Percentiles rank a stretch among this genome's conserved stretches.
Conservation (phyloP, 2,888 invertebrate species). For the Eremobia ochroleuca region DNA sequence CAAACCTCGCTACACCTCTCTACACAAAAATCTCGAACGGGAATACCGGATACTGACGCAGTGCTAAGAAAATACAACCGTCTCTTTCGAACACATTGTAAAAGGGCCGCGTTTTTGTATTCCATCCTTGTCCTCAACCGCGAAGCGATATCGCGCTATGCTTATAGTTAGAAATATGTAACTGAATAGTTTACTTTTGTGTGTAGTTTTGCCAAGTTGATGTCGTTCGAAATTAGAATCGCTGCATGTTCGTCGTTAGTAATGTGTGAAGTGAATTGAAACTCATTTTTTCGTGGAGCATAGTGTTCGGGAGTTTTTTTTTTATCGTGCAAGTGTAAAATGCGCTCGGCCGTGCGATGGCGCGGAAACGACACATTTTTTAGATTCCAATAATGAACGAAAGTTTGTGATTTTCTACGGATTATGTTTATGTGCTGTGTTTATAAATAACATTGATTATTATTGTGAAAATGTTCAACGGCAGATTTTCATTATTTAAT, state of each 20-base stretch:
- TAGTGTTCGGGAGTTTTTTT: constrained; percentile 67
- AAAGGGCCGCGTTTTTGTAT: constrained; percentile 61
- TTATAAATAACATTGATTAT: constrained; percentile 56
- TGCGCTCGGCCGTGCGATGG: constrained; percentile 73
- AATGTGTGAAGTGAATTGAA: constrained; percentile 77
- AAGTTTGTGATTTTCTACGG: constrained; percentile 64
- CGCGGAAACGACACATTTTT: constrained; percentile 81
- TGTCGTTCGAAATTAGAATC: constrained; percentile 81
- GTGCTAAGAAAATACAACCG: constrained; percentile 70
- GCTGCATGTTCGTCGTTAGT: constrained; percentile 68
- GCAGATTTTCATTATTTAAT: constrained; percentile 62
- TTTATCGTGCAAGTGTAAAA: constrained; percentile 75
- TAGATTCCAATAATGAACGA: constrained; percentile 66
- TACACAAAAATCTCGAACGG: constrained; percentile 84
- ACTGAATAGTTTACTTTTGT: constrained; percentile 85
- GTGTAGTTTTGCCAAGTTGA: constrained; percentile 85
- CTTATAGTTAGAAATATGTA: constrained; percentile 76
- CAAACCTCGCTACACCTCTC: constrained; percentile 79
- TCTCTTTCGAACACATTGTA: constrained; percentile 73
- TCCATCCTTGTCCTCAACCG: constrained; percentile 74
- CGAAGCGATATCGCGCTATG: constrained; percentile 76
- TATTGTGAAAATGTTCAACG: constrained; percentile 65
- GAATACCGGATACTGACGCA: constrained; percentile 85
- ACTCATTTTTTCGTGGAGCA: constrained; percentile 67
- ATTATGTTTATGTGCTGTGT: constrained; percentile 60